Evolutionary conservation across 2,888 invertebrate genomes (phyloP), one percentile per base, ranked within the genome.

Genomic region (Norana najaformis): DNA sequence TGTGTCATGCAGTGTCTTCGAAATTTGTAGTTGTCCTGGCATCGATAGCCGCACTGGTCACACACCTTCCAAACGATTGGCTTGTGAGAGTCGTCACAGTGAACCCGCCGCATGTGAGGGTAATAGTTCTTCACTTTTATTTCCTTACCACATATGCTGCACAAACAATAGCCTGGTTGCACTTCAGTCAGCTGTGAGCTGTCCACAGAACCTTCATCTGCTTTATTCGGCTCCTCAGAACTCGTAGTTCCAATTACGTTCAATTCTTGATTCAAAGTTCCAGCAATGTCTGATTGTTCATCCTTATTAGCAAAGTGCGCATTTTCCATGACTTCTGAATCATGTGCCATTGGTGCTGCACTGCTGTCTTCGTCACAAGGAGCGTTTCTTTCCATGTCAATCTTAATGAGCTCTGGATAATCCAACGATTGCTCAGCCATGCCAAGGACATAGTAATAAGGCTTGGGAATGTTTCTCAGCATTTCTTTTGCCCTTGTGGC

Each of bases 71-170:
- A 89, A 4, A 36, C 36, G 20, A 89, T 89, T n/a, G 89, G 89
- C 69, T 89, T 89, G 69, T 69, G 89, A 1, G 34, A 34, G 69
- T 89, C 69, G 20, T 47, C 69, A 20, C 41, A 69, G 69, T 89
- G 89, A 23, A 89, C 89, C 34, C 89, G 89, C 18, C 89, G 47
- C 89, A 89, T 89, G 69, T 89, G 89, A 20, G 89, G 53, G n/a
- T 69, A 47, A 69, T 89, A 89, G 37, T 89, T 89, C 37, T 37
- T 37, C 47, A 47, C 36, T 18, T 69, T 41, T 69, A 89, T 37
- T n/a, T 37, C 69, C 69, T 53, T 47, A 16, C 89, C 89, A 30
- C 89, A 89, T n/a, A 89, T 69, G 69, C 89, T 89, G 82, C 89
- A 89, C 85, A 85, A 23, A 85, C 36, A 36, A 37, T 85, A 36